Conservation (phyloP, 2,797 vertebrate species). For the Ficedula albicollis region DNA sequence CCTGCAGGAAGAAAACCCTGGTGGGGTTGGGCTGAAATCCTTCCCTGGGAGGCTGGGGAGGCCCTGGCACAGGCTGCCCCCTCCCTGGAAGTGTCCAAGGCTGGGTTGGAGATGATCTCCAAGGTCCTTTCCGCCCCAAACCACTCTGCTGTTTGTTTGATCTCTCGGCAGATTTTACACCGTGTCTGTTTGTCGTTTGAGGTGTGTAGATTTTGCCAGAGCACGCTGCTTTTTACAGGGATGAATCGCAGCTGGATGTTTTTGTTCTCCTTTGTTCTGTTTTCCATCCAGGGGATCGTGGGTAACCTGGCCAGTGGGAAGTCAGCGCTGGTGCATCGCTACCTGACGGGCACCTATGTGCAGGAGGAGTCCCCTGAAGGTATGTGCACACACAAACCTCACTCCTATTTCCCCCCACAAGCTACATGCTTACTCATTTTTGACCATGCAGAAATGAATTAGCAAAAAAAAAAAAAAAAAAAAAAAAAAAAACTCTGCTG, state of each 20-base stretch:
- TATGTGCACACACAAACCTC: slow-evolving; percentile 39
- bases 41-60: neutral
- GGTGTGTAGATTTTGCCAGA: neutral
- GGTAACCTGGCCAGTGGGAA: slow-evolving; percentile 96
- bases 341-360: slow-evolving; percentile 94
- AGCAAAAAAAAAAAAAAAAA: neutral
- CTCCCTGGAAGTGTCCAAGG: neutral
- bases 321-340: slow-evolving; percentile 94
- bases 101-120: neutral
- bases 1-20: neutral
- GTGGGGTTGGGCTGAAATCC: neutral
- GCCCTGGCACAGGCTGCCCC: neutral
- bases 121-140: too few relatives aligned
- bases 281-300: slow-evolving; percentile 86
- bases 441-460: neutral
- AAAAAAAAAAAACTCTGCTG: too few relatives aligned
- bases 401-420: neutral
- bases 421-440: neutral
- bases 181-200: accelerated
- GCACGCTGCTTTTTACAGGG: accelerated
- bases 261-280: neutral
- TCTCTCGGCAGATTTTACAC: accelerated
- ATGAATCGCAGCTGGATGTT: neutral
- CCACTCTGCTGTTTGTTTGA: accelerated
- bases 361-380: slow-evolving; percentile 98